Evolutionary conservation across 2,113 vertebrate species (phyloP).

Genomic region (Antechinus stuartii): DNA sequence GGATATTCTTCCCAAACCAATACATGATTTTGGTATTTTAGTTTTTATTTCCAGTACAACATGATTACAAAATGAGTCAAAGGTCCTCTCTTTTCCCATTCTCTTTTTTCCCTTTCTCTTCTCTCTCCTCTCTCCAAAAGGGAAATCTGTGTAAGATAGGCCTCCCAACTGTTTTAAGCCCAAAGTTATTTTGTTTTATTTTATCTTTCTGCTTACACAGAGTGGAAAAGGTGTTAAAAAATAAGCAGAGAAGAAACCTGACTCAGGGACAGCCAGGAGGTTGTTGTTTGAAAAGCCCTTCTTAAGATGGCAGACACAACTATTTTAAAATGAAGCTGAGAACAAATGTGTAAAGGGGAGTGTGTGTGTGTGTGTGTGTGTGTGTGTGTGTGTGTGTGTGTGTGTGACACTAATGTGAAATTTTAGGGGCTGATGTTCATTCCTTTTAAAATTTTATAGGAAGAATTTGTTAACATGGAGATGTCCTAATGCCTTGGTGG

Average conservation of each 20-base stretch:
- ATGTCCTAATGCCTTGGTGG: no score
- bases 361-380: background rate
- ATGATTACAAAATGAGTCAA: background rate
- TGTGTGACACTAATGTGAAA: background rate
- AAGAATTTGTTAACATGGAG: no score
- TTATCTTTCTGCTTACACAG: background rate
- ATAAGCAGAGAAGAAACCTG: slow-evolving; percentile 9
- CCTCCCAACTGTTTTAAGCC: background rate
- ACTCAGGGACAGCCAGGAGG: slow-evolving; percentile 16
- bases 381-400: no score
- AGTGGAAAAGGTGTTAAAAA: slow-evolving; percentile 27
- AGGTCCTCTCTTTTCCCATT: background rate
- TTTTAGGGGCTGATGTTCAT: background rate
- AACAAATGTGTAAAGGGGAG: slow-evolving; percentile 58
- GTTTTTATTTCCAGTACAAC: background rate
- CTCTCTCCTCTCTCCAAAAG: background rate
- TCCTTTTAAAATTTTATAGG: slow-evolving; percentile 15
- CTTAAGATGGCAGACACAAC: slow-evolving; percentile 18
- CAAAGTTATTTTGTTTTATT: background rate
- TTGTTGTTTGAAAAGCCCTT: background rate
- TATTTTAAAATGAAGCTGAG: slow-evolving; percentile 55
- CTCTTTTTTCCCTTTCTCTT: background rate
- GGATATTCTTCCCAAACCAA: background rate
- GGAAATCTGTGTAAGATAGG: background rate
- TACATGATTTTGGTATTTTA: background rate